Percentiles rank a stretch among this genome's conserved stretches.
phyloP scores from a whole-genome alignment of 1,140 invertebrate species.

The Propsilocerus akamusi region DNA sequence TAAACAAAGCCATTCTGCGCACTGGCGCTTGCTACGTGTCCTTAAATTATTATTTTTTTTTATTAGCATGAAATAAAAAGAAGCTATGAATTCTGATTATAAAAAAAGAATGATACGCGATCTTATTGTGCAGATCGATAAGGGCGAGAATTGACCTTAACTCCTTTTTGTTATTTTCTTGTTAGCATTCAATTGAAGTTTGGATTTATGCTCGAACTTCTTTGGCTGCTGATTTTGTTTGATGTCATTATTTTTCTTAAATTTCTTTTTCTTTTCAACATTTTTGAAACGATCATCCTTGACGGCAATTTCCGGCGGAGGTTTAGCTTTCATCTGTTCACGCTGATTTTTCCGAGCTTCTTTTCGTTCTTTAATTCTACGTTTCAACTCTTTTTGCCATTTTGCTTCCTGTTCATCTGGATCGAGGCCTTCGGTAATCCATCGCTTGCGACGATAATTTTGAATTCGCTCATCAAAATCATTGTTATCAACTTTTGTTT shows the following conservation, averaged over 20 bases:
- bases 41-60: too few species aligned
- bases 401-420: constrained; percentile 51
- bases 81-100: too few species aligned
- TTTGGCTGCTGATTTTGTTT: neutral
- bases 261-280: constrained; percentile 14
- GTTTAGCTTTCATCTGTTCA: constrained; percentile 1
- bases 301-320: constrained; percentile 9
- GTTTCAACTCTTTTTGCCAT: constrained; percentile 2
- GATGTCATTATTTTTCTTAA: constrained; percentile 5
- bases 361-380: neutral
- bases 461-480: constrained; percentile 78
- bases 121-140: too few species aligned
- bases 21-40: too few species aligned
- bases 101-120: too few species aligned
- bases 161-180: too few species aligned
- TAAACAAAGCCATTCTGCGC: too few species aligned
- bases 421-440: constrained; percentile 68
- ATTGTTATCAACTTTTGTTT: constrained; percentile 77
- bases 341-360: neutral
- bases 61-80: too few species aligned
- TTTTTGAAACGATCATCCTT: constrained; percentile 20
- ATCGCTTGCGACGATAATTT: constrained; percentile 74
- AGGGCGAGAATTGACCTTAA: too few species aligned
- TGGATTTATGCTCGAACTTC: constrained; percentile 9
- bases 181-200: too few species aligned